A percentile compares a stretch with the other conserved stretches of the same genome.
These are phyloP conservation scores for Caenorhabditis briggsae DNA, from an alignment of 1,140 invertebrate genomes.

Conservation along the genomic window DNA sequence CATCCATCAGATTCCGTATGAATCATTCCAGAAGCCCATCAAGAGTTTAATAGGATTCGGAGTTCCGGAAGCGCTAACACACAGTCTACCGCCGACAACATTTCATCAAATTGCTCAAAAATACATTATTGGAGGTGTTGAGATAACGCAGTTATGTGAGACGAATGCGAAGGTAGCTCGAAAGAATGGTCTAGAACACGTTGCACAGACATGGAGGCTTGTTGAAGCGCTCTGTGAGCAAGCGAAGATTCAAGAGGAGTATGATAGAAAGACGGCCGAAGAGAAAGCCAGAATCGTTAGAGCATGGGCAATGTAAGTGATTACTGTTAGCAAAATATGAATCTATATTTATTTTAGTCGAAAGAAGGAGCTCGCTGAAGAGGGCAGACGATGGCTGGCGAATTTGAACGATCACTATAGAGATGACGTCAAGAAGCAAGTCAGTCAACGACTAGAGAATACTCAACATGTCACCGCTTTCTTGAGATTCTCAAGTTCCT, in stretches of 20 bases:
- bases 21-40: slow-evolving; percentile 30
- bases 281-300: slow-evolving; percentile 28
- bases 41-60: slow-evolving; percentile 29
- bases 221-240: slow-evolving; percentile 39
- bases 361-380: slow-evolving; percentile 18
- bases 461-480: slow-evolving; percentile 39
- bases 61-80: slow-evolving; percentile 16
- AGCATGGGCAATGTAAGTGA: slow-evolving; percentile 15
- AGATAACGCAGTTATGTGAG: slow-evolving; percentile 45
- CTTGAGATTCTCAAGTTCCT: slow-evolving; percentile 17
- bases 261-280: slow-evolving; percentile 9
- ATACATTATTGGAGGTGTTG: slow-evolving; percentile 13
- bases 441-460: slow-evolving; percentile 5
- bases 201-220: slow-evolving; percentile 31
- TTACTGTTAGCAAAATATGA: neutral
- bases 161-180: slow-evolving; percentile 2
- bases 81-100: slow-evolving; percentile 18
- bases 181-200: slow-evolving; percentile 9
- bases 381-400: slow-evolving; percentile 4
- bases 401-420: slow-evolving; percentile 22
- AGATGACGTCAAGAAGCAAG: slow-evolving; percentile 45
- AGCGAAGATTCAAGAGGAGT: slow-evolving; percentile 44
- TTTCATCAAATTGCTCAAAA: slow-evolving; percentile 16
- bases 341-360: neutral
- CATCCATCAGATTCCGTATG: slow-evolving; percentile 24